Evolutionary conservation across 2,888 invertebrate genomes (phyloP).

Genomic region (Catocala nupta): DNA sequence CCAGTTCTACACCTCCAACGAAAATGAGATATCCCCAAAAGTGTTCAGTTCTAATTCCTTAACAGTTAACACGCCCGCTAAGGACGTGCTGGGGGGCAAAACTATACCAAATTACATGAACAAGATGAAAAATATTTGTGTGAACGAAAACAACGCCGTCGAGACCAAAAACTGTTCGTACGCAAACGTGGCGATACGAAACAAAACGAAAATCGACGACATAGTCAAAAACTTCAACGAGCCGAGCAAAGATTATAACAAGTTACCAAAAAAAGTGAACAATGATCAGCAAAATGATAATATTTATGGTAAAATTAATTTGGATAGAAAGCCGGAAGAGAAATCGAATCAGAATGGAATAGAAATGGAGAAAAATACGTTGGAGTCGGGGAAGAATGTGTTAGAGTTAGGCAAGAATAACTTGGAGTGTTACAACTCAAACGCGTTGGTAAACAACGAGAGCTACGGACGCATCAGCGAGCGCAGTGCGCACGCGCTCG

Average conservation of each 20-base stretch:
- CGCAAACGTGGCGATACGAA: constrained; percentile 76
- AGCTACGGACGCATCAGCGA: constrained; percentile 47
- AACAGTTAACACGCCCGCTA: constrained; percentile 94
- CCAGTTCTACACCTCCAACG: constrained; percentile 78
- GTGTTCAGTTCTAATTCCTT: constrained; percentile 93
- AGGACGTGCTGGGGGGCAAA: constrained; percentile 92
- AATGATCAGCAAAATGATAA: constrained; percentile 78
- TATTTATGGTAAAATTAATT: constrained; percentile 79
- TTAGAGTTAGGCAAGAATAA: constrained; percentile 44
- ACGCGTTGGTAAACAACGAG: constrained; percentile 42
- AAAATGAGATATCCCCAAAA: constrained; percentile 89
- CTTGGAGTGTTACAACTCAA: constrained; percentile 45
- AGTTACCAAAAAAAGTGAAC: constrained; percentile 77
- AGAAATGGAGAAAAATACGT: constrained; percentile 36
- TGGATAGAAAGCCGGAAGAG: constrained; percentile 54
- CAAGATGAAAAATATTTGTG: constrained; percentile 77
- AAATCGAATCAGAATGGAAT: constrained; percentile 27
- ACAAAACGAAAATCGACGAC: constrained; percentile 81
- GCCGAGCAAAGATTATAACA: constrained; percentile 53
- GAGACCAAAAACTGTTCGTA: constrained; percentile 78
- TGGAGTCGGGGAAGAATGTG: constrained; percentile 41
- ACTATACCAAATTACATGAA: constrained; percentile 88
- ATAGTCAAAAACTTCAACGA: constrained; percentile 84
- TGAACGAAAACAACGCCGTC: constrained; percentile 73
- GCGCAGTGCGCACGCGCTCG: constrained; percentile 26